Conservation (phyloP, 2,888 invertebrate species). For the Yponomeuta plumbellus region DNA sequence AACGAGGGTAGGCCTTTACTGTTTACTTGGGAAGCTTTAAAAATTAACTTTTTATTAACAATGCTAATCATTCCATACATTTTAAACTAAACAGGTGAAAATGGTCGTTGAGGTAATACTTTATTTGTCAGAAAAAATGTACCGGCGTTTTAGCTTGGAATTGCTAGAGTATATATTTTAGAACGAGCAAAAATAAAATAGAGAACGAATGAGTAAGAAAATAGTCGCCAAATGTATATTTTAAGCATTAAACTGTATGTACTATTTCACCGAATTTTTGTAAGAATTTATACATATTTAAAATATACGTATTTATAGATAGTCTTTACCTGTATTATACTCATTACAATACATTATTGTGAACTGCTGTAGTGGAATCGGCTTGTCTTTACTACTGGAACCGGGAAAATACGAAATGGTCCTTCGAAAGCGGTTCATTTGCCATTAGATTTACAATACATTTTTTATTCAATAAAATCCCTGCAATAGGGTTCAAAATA, state of each 20-base stretch:
- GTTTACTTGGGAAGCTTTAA: too few species aligned
- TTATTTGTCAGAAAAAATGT: constrained; percentile 6
- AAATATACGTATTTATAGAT: constrained; percentile 7
- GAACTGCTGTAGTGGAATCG: constrained; percentile 37
- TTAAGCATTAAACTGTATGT: constrained; percentile 11
- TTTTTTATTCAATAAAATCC: not conserved
- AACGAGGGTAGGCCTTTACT: too few species aligned
- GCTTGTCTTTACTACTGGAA: constrained; percentile 27
- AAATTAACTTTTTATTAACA: constrained; percentile 1
- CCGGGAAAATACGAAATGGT: not conserved
- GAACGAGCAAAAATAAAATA: not conserved
- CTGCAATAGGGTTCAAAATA: not conserved
- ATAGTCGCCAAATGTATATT: constrained; percentile 15
- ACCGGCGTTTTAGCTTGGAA: not conserved
- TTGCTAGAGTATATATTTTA: not conserved
- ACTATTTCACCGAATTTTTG: constrained; percentile 51
- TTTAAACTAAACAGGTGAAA: not conserved
- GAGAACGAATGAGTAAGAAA: not conserved
- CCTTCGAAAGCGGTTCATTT: not conserved
- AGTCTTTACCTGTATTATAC: constrained; percentile 64
- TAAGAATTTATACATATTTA: constrained; percentile 51
- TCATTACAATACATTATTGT: constrained; percentile 36
- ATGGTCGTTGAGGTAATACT: not conserved
- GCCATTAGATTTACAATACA: not conserved
- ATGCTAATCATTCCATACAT: not conserved